Evolutionary conservation across 1,140 invertebrate species (phyloP), one percentile per base, ranked within the genome.

Genomic region (Calephelis nemesis): DNA sequence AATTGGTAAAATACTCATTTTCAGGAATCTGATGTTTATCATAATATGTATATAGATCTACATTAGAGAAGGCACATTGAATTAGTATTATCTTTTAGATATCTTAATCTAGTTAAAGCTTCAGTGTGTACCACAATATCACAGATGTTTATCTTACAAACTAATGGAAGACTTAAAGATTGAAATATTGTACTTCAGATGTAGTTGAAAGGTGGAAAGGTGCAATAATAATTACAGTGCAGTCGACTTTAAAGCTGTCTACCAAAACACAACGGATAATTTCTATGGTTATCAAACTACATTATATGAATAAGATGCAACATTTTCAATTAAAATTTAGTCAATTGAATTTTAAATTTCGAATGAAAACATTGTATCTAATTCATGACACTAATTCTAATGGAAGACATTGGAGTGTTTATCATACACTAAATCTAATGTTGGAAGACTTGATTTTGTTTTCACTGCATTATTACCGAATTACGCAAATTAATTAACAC

Each of bases 361-460:
- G 42, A 65, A 54, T 58, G 45, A 58, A 66, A 15, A 65, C 62
- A 71, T 72, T 68, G 70, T 72, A 68, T 68, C 60, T 70, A 72
- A 50, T 68, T 60, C 75, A 76, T 76, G 74, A 71, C 73, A 82
- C 84, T 91, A 88, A 85, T 73, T 82, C 87, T 91, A 91, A 85
- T 86, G 89, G 89, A 91, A 91, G 89, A 91, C 89, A 64, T 80
- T 67, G 74, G 81, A 79, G 75, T 77, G 76, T 72, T 76, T 70
- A 81, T 78, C 84, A 78, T 79, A 68, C 76, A 82, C 82, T 91
- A 81, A 85, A 86, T 81, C 87, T 91, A 88, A 78, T 72, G 65
- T 79, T 88, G 89, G 89, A 91, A 91, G 89, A 91, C 89, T 79
- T 71, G 89, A 91, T 91, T 91, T 91, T 87, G 89, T 91, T 90